Conservation (phyloP, 2,797 vertebrate genomes). For the Chrysocyon brachyurus region DNA sequence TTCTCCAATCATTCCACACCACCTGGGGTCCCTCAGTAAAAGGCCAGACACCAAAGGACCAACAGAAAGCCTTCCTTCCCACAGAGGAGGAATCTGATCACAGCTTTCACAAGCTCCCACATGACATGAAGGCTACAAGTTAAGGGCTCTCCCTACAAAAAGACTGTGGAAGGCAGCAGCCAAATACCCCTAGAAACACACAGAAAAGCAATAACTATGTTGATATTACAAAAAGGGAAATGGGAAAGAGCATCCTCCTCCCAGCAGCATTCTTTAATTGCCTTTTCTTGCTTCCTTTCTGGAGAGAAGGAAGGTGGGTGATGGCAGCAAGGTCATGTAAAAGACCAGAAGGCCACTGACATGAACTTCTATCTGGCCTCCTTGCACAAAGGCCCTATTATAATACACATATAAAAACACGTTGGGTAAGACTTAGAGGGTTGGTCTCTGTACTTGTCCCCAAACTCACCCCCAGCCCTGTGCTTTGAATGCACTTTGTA, state of each 20-base stretch:
- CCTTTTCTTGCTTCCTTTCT: conserved; percentile 74
- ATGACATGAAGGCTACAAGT: not conserved
- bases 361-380: conserved; percentile 71
- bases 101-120: not conserved
- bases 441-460: not conserved
- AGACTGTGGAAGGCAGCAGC: not conserved
- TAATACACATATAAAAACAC: conserved; percentile 71
- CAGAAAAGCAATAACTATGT: not conserved
- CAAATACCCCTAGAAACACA: not conserved
- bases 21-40: not conserved
- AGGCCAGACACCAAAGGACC: not conserved
- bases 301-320: conserved; percentile 51
- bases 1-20: not conserved
- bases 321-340: conserved; percentile 43
- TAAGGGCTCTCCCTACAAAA: not conserved
- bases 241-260: not conserved
- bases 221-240: conserved; percentile 22
- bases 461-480: conserved; percentile 65
- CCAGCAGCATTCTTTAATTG: not conserved
- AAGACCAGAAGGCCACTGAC: not conserved
- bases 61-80: not conserved
- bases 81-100: not conserved
- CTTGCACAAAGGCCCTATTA: conserved; percentile 80
- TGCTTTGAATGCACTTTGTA: conserved; percentile 84
- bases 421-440: conserved; percentile 41